A percentile compares a stretch with the other conserved stretches of the same genome.
These are phyloP conservation scores for Dryobates pubescens DNA, from an alignment of 2,797 vertebrate species.

Conservation along the genomic window DNA sequence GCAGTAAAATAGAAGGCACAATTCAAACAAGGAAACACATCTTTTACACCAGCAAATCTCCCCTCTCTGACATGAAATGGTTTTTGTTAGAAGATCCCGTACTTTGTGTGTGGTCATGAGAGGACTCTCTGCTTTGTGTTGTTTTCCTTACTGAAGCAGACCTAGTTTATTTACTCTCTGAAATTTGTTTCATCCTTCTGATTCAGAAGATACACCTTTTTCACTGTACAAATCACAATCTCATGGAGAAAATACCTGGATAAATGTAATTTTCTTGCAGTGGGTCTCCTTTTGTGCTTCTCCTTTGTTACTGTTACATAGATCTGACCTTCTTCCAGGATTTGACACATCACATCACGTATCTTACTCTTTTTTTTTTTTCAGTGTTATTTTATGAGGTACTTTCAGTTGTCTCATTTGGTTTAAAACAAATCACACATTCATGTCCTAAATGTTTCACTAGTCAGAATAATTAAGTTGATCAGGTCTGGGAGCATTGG, in stretches of 20 bases:
- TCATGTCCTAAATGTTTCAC: constrained; percentile 76
- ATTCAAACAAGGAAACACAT: background rate
- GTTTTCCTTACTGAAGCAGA: background rate
- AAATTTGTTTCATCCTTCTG: constrained; percentile 13
- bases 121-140: background rate
- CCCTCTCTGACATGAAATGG: background rate
- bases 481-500: constrained; percentile 76
- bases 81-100: background rate
- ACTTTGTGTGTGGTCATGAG: background rate
- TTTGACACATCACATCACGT: background rate
- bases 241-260: background rate
- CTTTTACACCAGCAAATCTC: background rate
- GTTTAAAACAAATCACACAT: constrained; percentile 76
- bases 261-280: background rate
- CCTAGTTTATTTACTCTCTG: constrained; percentile 8
- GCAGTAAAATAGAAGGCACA: background rate
- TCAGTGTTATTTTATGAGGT: constrained; percentile 46
- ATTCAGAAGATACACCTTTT: background rate
- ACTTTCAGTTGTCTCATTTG: constrained; percentile 72
- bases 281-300: background rate
- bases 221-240: background rate
- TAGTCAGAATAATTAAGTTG: constrained; percentile 82
- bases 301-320: background rate
- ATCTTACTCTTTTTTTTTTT: background rate
- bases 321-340: constrained; percentile 43